Percentiles rank a stretch among this genome's conserved stretches.
Evolutionary conservation across 2,797 vertebrate genomes (phyloP).

Genomic region (Cynodonichthys magdalenae): DNA sequence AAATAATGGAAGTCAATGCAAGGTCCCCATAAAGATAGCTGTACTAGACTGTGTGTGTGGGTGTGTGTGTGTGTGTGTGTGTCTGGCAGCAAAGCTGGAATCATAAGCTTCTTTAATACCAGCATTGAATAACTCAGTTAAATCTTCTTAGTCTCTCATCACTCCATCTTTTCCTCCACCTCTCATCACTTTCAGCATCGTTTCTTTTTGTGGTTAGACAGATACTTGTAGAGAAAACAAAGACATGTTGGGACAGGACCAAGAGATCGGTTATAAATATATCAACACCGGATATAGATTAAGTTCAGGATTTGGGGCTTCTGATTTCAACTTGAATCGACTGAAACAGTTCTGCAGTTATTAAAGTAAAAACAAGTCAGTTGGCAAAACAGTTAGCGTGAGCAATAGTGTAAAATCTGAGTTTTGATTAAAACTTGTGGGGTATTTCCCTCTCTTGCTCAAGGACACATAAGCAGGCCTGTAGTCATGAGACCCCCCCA

Average conservation of each 20-base stretch:
- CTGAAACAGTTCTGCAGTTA: not conserved
- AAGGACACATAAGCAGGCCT: constrained; percentile 18
- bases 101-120: constrained; percentile 92
- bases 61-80: constrained; percentile 11
- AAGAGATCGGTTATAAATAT: constrained; percentile 3
- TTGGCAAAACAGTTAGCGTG: not conserved
- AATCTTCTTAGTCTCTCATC: constrained; percentile 85
- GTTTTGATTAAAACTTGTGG: constrained; percentile 4
- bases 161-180: constrained; percentile 12
- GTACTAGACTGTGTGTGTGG: too few relatives aligned
- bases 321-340: not conserved
- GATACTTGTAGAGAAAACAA: constrained; percentile 18
- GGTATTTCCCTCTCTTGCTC: constrained; percentile 16
- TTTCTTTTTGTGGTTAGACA: constrained; percentile 12
- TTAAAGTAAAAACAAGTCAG: not conserved
- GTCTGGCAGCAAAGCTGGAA: constrained; percentile 81
- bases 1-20: too few relatives aligned
- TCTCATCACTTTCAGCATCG: not conserved
- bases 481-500: constrained; percentile 16
- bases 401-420: not conserved
- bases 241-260: not conserved
- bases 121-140: constrained; percentile 92
- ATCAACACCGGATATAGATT: constrained; percentile 5
- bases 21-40: too few relatives aligned
- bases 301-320: not conserved